phyloP scores from a whole-genome alignment of 2,113 vertebrate species.

The Caracal caracal region DNA sequence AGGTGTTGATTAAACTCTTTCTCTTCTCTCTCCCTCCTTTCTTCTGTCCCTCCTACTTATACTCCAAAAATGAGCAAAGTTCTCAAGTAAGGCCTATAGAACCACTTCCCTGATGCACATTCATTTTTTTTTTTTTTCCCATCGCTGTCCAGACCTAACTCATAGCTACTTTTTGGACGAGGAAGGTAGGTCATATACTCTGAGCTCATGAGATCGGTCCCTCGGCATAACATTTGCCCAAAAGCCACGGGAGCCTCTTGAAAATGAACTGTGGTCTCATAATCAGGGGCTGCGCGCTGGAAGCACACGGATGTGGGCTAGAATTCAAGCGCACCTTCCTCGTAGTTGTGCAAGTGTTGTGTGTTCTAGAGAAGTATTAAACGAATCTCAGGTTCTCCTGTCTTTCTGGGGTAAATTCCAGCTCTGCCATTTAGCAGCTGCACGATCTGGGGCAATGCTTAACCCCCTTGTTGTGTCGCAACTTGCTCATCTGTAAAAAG shows the following conservation, averaged over 20 bases:
- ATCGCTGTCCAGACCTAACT: background rate
- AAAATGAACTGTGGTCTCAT: background rate
- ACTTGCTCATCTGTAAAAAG: background rate
- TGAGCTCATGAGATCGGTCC: background rate
- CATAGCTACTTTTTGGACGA: background rate
- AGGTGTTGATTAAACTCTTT: background rate
- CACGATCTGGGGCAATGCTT: background rate
- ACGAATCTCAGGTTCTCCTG: background rate
- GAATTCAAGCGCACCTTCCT: background rate
- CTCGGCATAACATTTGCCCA: background rate
- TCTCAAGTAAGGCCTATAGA: background rate
- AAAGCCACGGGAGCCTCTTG: background rate
- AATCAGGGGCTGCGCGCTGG: background rate
- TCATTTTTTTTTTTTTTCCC: background rate
- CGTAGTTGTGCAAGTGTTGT: background rate
- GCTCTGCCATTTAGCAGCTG: background rate
- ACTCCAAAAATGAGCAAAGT: background rate
- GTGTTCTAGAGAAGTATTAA: background rate
- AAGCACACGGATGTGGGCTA: background rate
- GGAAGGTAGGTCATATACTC: background rate
- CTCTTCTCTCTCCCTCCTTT: background rate
- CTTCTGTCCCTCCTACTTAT: background rate
- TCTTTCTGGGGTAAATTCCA: background rate
- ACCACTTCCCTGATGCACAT: background rate
- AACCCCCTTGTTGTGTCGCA: background rate